Percentiles rank a stretch among this genome's conserved stretches.
phyloP scores from a whole-genome alignment of 2,113 vertebrate species.

The Vulpes vulpes region DNA sequence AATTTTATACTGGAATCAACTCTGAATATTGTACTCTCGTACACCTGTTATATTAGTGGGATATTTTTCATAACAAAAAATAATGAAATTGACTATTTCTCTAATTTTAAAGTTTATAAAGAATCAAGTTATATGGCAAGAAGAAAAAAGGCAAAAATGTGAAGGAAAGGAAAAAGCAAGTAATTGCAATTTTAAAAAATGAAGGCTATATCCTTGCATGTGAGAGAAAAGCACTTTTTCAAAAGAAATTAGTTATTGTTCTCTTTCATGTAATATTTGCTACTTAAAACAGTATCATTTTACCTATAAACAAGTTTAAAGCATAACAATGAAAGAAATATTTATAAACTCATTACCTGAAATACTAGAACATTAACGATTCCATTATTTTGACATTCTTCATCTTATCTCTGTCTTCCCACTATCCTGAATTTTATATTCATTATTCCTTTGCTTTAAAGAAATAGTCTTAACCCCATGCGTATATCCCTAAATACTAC shows the following conservation, averaged over 20 bases:
- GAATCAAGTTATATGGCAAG: background rate
- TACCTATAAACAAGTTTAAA: background rate
- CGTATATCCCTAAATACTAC: background rate
- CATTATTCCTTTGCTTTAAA: conserved; percentile 4
- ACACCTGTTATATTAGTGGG: conserved; percentile 61
- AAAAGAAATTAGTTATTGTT: background rate
- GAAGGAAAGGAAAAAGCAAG: background rate
- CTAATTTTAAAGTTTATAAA: conserved; percentile 24
- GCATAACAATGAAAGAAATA: background rate
- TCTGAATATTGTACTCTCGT: conserved; percentile 65
- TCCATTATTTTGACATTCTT: background rate
- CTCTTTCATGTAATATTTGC: background rate
- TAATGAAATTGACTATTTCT: conserved; percentile 62
- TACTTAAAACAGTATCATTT: background rate
- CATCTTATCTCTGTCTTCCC: background rate
- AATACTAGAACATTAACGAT: background rate
- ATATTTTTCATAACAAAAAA: conserved; percentile 69
- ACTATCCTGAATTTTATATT: background rate
- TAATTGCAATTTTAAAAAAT: background rate
- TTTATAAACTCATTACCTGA: background rate
- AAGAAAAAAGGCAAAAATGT: background rate
- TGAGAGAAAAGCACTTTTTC: background rate
- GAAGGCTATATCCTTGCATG: background rate
- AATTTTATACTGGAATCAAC: conserved; percentile 77
- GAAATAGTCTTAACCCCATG: background rate